Evolutionary conservation across 2,113 vertebrate species (phyloP), one percentile per base, ranked within the genome.

Genomic region (Cyanoramphus novaezelandiae): DNA sequence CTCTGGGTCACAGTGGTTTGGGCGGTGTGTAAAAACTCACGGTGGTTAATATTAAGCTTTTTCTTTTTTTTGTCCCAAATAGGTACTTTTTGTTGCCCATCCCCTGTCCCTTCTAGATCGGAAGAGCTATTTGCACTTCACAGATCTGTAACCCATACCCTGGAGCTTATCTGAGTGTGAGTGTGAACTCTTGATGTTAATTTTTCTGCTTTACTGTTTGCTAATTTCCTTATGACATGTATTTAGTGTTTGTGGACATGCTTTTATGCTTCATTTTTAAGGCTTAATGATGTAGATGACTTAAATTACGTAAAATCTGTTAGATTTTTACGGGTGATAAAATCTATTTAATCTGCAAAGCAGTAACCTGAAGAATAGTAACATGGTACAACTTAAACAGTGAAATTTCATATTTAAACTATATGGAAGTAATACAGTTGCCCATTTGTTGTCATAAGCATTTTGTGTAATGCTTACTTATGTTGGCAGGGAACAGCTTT

Each of bases 81-180:
- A 43, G 2, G 0, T 43, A 1, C 1, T 77, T 74, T 16, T 15
- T 2, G 10, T 3, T 62, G 27, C 4, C 55, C 55, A 1, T 1
- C 4, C 2, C 0, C 16, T 46, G 1, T 4, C 12, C 13, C 7
- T 29, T n/a, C 27, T 8, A 11, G 20, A 10, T 13, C 49, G 25
- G 27, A 35, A 47, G 11, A 65, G 6, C 27, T 39, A 0, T 23
- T 20, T 70, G 10, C 3, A 0, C 14, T 33, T 84, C 35, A 5
- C 9, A 24, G 17, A 0, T 29, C 2, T 1, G 24, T 28, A 27
- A 1, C 20, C 0, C 2, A 3, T 35, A 5, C 29, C 39, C 21
- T 17, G 6, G 37, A 78, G 4, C 2, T 59, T 41, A 4, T 23
- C 12, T 16, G 33, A 53, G 15, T 17, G 2, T 49, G n/a, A 62